A percentile compares a stretch with the other conserved stretches of the same genome.
phyloP scores from a whole-genome alignment of 2,113 vertebrate species.

The Rhea americana region DNA sequence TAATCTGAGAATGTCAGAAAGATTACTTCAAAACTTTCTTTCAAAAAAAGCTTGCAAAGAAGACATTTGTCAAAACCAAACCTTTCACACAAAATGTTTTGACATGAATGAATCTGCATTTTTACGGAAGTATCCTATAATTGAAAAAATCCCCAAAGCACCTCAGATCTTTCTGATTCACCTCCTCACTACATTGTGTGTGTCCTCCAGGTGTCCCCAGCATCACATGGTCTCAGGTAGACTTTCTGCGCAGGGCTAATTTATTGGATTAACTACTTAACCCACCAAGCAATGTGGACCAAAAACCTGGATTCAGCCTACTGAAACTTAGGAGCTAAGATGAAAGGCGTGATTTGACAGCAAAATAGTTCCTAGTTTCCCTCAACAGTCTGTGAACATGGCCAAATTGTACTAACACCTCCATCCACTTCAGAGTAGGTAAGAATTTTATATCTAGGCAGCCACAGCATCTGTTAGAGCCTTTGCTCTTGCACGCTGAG shows the following conservation, averaged over 20 bases:
- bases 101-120: not conserved
- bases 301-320: not conserved
- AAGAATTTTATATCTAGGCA: not conserved
- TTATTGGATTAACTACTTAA: not conserved
- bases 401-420: rapidly evolving
- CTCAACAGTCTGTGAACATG: not conserved
- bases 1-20: not conserved
- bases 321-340: not conserved
- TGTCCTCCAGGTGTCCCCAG: not conserved
- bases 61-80: not conserved
- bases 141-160: not conserved
- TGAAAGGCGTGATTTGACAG: not conserved
- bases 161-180: not conserved
- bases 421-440: not conserved
- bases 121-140: not conserved
- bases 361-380: not conserved
- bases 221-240: not conserved
- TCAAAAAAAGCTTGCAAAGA: not conserved
- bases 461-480: not conserved
- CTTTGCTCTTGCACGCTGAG: not conserved
- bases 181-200: rapidly evolving
- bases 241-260: not conserved
- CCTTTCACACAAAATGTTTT: not conserved
- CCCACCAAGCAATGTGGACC: not conserved
- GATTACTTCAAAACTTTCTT: not conserved